Base-by-base conservation (phyloP, 2,797 vertebrate genomes). In the Dromococcyx pavoninus region DNA sequence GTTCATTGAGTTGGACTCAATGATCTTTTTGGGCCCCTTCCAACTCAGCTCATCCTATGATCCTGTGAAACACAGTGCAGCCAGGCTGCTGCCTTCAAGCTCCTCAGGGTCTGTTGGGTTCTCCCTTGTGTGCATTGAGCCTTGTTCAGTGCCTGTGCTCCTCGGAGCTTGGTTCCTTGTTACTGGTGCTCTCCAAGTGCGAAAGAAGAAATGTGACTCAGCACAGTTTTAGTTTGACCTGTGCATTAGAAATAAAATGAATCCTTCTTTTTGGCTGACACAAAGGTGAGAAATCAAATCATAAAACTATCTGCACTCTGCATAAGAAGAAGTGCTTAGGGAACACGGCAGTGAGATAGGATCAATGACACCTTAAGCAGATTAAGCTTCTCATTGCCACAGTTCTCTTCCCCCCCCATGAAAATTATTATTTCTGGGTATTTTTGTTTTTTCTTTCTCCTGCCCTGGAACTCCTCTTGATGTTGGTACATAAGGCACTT, bases 61-160 rank as follows among this genome's bases (percentile, higher is more conserved):
- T n/a, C n/a, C n/a, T n/a, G n/a, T n/a, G n/a, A n/a, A 5, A 30
- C 4, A 10, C 1, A 48, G 16, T 13, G 10, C 24, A 8, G 0
- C 21, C 60, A 9, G 24, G 18, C 80, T 76, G 1, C 30, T 87
- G 82, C 62, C 58, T 46, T 43, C 54, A 11, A 23, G 71, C 71
- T 91, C 21, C n/a, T 66, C 37, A 30, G 77, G 37, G 16, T 19
- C 7, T 3, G 3, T 48, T 78, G 60, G 75, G 2, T 87, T 94
- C 56, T 19, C 65, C 57, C 58, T 56, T 18, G 14, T n/a, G 74
- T 27, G 35, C 17, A 4, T 83, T 54, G 12, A 37, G 32, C 39
- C 81, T 43, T 58, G n/a, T 74, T 54, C 60, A 21, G 27, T 50
- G 70, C 43, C 35, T 80, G 41, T 62, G 48, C 57, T 80, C n/a